Evolutionary conservation across 2,797 vertebrate genomes (phyloP).

Genomic region (Pangasius mekongensis): DNA sequence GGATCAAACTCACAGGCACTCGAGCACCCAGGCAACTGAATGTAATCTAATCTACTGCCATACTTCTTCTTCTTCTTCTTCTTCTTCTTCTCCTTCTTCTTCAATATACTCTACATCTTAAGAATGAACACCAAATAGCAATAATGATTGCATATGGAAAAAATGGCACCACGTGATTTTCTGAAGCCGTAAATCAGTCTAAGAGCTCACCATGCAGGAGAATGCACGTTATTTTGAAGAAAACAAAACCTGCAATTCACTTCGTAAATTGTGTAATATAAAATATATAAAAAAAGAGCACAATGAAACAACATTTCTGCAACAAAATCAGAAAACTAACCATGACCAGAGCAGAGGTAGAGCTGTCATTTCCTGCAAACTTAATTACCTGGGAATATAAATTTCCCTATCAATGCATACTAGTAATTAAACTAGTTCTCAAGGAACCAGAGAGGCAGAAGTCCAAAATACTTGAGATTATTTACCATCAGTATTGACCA

Average conservation of each 20-base stretch:
- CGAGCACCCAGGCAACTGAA: constrained; percentile 22
- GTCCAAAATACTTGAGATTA: background rate
- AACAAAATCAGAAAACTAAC: constrained; percentile 23
- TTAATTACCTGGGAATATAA: background rate
- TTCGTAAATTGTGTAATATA: background rate
- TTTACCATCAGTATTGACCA: background rate
- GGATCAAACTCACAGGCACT: constrained; percentile 20
- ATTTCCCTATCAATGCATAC: background rate
- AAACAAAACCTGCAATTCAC: background rate
- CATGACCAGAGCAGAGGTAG: constrained; percentile 28
- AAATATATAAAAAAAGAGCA: constrained; percentile 6
- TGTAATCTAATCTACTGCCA: constrained; percentile 16
- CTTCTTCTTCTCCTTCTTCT: too few relatives aligned
- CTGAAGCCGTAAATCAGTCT: background rate
- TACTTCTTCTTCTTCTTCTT: too few relatives aligned
- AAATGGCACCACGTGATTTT: constrained; percentile 16
- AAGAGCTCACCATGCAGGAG: background rate
- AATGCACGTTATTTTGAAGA: background rate
- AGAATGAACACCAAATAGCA: constrained; percentile 23
- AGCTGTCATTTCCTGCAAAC: background rate
- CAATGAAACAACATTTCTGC: constrained; percentile 26
- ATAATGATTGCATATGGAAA: constrained; percentile 4
- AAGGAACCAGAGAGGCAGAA: background rate
- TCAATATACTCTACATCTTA: background rate
- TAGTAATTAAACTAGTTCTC: background rate